phyloP scores from a whole-genome alignment of 2,888 invertebrate genomes.

The Cosmia trapezina region DNA sequence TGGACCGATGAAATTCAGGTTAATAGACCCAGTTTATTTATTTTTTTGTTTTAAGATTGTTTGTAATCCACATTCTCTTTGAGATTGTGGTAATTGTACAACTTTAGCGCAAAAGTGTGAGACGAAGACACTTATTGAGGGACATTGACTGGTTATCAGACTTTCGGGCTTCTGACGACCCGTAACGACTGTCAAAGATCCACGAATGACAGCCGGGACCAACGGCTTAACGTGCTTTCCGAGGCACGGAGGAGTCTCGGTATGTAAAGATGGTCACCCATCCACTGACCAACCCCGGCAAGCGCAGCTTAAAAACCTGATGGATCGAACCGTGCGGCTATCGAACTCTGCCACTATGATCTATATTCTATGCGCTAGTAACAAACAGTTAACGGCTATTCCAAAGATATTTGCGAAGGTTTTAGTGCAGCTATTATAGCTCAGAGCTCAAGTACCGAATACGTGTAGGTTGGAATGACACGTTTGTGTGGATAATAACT shows the following conservation, averaged over 20 bases:
- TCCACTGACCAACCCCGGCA: too few species aligned
- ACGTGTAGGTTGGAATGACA: conserved; percentile 22
- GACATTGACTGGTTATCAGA: background rate
- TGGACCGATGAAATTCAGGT: conserved; percentile 41
- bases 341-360: too few species aligned
- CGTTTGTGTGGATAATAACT: conserved; percentile 3
- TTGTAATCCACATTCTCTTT: conserved; percentile 28
- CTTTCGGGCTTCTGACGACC: too few species aligned
- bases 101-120: background rate
- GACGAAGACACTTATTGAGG: background rate
- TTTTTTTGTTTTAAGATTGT: conserved; percentile 18
- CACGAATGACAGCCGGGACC: too few species aligned
- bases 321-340: too few species aligned
- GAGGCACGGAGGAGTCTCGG: too few species aligned
- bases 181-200: too few species aligned
- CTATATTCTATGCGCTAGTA: background rate
- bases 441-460: conserved; percentile 10
- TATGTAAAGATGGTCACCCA: too few species aligned
- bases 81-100: background rate
- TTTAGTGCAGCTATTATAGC: background rate
- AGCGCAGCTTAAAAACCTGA: too few species aligned
- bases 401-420: background rate
- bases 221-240: too few species aligned
- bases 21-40: conserved; percentile 18
- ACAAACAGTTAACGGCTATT: background rate